A percentile compares a stretch with the other conserved stretches of the same genome.
Conservation (phyloP, 2,888 invertebrate genomes). For the Noctua fimbriata region DNA sequence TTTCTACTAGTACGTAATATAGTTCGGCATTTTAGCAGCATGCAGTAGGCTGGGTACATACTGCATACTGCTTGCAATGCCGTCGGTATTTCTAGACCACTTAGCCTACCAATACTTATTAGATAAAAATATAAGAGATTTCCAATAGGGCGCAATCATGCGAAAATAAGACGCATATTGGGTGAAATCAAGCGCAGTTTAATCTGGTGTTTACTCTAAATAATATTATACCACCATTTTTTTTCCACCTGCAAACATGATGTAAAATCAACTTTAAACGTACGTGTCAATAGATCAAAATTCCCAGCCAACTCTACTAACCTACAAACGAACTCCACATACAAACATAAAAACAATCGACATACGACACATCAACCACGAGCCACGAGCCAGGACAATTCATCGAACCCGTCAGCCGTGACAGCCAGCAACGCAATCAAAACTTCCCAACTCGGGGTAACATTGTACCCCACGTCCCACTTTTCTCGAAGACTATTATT, state of each 20-base stretch:
- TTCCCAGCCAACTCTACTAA: conserved; percentile 22
- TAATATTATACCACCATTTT: neutral
- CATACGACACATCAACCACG: conserved; percentile 64
- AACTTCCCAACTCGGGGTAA: conserved; percentile 78
- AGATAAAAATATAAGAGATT: neutral
- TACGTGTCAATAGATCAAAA: conserved; percentile 1
- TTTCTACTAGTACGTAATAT: neutral
- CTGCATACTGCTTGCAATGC: neutral
- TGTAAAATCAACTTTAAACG: neutral
- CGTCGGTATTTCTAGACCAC: neutral
- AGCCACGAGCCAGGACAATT: conserved; percentile 70
- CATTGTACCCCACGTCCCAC: conserved; percentile 74
- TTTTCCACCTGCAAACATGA: neutral
- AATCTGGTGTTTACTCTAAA: neutral
- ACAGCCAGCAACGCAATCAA: conserved; percentile 87
- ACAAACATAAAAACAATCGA: conserved; percentile 72
- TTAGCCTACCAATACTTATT: neutral
- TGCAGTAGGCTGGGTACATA: neutral
- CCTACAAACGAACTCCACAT: conserved; percentile 49
- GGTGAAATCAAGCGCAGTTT: neutral
- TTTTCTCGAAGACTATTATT: conserved; percentile 88
- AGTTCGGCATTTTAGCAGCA: neutral
- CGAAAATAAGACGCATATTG: neutral
- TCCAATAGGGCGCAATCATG: neutral
- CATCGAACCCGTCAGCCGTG: conserved; percentile 84